A percentile compares a stretch with the other conserved stretches of the same genome.
These are phyloP conservation scores for Piscicola geometra DNA, from an alignment of 2,888 invertebrate species.

Conservation along the genomic window DNA sequence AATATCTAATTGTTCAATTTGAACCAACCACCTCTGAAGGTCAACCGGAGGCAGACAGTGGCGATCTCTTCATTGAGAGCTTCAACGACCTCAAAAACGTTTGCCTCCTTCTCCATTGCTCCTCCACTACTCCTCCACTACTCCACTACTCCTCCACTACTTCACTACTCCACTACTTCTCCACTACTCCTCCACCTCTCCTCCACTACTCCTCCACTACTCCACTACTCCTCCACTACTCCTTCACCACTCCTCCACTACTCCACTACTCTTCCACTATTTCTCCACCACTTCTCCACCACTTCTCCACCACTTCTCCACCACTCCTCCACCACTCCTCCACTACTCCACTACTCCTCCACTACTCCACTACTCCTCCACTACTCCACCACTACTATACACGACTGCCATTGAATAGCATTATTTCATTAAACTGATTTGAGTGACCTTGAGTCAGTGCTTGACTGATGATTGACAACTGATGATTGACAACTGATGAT, in stretches of 20 bases:
- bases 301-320: too few species aligned
- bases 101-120: neutral
- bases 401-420: too few species aligned
- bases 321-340: too few species aligned
- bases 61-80: conserved; percentile 26
- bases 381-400: too few species aligned
- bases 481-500: too few species aligned
- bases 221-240: neutral
- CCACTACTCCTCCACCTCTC: neutral
- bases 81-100: conserved; percentile 29
- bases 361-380: too few species aligned
- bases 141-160: neutral
- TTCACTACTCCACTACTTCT: neutral
- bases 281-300: conserved; percentile 1
- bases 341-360: too few species aligned
- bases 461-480: too few species aligned
- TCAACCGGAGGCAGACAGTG: neutral
- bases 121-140: too few species aligned
- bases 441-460: too few species aligned
- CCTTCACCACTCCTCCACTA: neutral
- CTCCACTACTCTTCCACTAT: neutral
- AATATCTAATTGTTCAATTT: too few species aligned
- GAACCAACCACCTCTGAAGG: neutral
- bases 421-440: too few species aligned
- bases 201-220: neutral